Evolutionary conservation across 2,888 invertebrate genomes (phyloP).

Genomic region (Apoderus coryli): DNA sequence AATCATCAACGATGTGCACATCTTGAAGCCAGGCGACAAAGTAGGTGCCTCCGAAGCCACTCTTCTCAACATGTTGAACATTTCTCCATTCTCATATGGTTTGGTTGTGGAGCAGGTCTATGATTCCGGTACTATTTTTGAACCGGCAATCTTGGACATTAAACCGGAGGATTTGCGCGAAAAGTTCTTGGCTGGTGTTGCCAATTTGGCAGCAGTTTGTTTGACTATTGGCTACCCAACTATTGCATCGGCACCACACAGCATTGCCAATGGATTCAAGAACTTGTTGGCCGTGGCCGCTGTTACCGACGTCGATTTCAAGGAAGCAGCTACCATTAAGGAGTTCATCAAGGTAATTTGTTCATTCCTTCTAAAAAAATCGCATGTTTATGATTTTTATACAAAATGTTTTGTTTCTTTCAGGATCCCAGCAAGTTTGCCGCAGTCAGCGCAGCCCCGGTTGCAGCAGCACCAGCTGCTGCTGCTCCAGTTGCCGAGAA

Average conservation of each 20-base stretch:
- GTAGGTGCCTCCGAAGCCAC: slow-evolving; percentile 99
- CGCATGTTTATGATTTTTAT: slow-evolving; percentile 7
- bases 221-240: slow-evolving; percentile 93
- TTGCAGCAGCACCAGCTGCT: slow-evolving; percentile 47
- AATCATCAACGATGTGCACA: slow-evolving; percentile 94
- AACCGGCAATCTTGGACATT: slow-evolving; percentile 94
- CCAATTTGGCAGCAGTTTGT: slow-evolving; percentile 87
- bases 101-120: slow-evolving; percentile 92
- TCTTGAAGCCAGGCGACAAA: slow-evolving; percentile 88
- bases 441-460: slow-evolving; percentile 35
- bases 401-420: slow-evolving; percentile 20
- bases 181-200: slow-evolving; percentile 86
- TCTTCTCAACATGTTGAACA: slow-evolving; percentile 98
- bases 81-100: slow-evolving; percentile 99
- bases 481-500: slow-evolving; percentile 52
- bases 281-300: slow-evolving; percentile 94
- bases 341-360: slow-evolving; percentile 65
- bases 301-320: slow-evolving; percentile 88
- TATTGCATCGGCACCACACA: slow-evolving; percentile 92
- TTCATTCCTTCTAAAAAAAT: slow-evolving; percentile 7
- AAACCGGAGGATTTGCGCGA: slow-evolving; percentile 88
- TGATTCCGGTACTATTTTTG: slow-evolving; percentile 95
- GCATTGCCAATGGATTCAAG: slow-evolving; percentile 95
- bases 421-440: slow-evolving; percentile 94
- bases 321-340: slow-evolving; percentile 85